Evolutionary conservation across 2,888 invertebrate species (phyloP).

Genomic region (Lasioglossum figueresi): DNA sequence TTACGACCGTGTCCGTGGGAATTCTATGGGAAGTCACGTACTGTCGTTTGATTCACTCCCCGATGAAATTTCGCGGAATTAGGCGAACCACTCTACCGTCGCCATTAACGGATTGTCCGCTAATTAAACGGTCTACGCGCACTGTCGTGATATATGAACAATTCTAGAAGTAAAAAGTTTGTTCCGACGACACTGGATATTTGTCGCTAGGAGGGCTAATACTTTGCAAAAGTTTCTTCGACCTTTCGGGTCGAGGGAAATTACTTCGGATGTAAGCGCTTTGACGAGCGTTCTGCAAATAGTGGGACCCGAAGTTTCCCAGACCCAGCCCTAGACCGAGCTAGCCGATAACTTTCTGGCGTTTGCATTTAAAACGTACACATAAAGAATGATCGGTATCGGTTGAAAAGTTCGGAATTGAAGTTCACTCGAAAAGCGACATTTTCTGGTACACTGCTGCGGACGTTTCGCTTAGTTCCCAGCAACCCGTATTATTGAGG

Average conservation of each 20-base stretch:
- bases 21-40: constrained; percentile 18
- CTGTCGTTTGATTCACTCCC: constrained; percentile 42
- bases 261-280: constrained; percentile 29
- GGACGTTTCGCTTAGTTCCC: not conserved
- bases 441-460: not conserved
- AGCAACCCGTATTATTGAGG: not conserved
- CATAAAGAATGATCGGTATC: constrained; percentile 53
- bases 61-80: constrained; percentile 62
- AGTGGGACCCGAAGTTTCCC: constrained; percentile 4
- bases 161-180: constrained; percentile 12
- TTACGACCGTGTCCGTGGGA: constrained; percentile 39
- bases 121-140: constrained; percentile 50
- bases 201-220: constrained; percentile 45
- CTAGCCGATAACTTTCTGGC: constrained; percentile 42
- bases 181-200: constrained; percentile 35
- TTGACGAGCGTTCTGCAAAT: constrained; percentile 49
- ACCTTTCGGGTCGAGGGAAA: constrained; percentile 22
- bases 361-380: constrained; percentile 53
- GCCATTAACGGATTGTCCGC: constrained; percentile 63
- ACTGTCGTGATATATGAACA: not conserved
- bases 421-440: not conserved
- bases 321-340: not conserved
- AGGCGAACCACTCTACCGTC: constrained; percentile 23
- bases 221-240: constrained; percentile 40
- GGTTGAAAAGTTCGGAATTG: constrained; percentile 39